Conservation (phyloP, 2,888 invertebrate genomes). For the Gisinianus flammeolus region DNA sequence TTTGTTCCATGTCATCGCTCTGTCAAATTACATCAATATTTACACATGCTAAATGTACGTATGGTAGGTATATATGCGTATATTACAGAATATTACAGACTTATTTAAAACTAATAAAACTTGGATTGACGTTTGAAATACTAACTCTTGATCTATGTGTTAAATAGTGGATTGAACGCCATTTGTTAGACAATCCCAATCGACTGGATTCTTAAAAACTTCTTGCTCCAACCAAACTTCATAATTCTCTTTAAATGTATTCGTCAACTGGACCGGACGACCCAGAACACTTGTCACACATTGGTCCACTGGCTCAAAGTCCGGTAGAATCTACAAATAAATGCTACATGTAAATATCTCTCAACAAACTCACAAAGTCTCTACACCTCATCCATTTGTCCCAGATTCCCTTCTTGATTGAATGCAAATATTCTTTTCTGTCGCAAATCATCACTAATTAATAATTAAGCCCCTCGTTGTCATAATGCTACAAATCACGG, state of each 20-base stretch:
- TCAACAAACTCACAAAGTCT: neutral
- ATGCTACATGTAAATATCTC: too few relatives aligned
- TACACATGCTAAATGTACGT: neutral
- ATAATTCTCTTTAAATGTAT: conserved; percentile 92
- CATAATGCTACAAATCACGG: too few relatives aligned
- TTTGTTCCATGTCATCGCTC: neutral
- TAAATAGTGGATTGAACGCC: too few relatives aligned
- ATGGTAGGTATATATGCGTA: too few relatives aligned
- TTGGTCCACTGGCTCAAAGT: conserved; percentile 75
- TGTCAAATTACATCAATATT: neutral
- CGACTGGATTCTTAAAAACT: conserved; percentile 79
- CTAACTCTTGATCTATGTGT: too few relatives aligned
- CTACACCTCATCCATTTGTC: too few relatives aligned
- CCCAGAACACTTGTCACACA: conserved; percentile 83
- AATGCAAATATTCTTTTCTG: neutral
- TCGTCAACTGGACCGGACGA: conserved; percentile 79
- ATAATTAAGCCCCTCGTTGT: too few relatives aligned
- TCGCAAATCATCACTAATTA: too few relatives aligned
- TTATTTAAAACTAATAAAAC: too few relatives aligned
- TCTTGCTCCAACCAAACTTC: conserved; percentile 95
- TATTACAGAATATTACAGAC: too few relatives aligned
- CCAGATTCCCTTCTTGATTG: too few relatives aligned
- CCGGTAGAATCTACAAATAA: conserved; percentile 60
- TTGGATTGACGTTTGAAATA: too few relatives aligned
- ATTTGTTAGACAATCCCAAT: conserved; percentile 66